Base-by-base conservation (phyloP, 2,888 invertebrate species). In the Idaea biselata region DNA sequence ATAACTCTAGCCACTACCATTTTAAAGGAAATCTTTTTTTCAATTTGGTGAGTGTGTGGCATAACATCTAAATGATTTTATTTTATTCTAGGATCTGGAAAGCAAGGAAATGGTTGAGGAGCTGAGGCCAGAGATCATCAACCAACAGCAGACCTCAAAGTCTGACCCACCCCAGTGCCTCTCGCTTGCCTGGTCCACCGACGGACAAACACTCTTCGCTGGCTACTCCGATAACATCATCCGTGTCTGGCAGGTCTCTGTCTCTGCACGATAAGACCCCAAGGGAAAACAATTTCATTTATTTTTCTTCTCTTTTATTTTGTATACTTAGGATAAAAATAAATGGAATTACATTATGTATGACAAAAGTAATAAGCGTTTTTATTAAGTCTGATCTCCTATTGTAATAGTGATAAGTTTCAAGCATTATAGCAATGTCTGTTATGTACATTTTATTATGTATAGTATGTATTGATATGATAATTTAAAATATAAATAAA, bases 41-140 rank as follows among this genome's bases (percentile, higher is more conserved):
- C 44, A 16, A 8, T 11, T 0, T 0, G 11, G 32, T 8, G 11
- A 6, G 32, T 32, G 32, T 33, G 8, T 33, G 8, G 14, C 2
- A 44, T 2, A 44, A 44, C 8, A 8, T 44, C 44, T 44, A 44
- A 44, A 8, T 14, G 11, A 14, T n/a, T 63, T 64, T 68, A n/a
- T 65, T 71, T 67, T 64, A 69, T 68, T 81, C 59, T 82, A 96
- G 96, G 99, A 99, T 94, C 94, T 99, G 91, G 99, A 99, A 93
- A 98, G 98, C 93, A 99, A 99, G 94, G 98, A 98, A 88, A 98
- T 99, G 95, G 99, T 99, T 73, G 99, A 99, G 89, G 99, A 99
- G 90, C 95, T 99, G 73, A 96, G 96, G 82, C 98, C 99, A n/a
- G 99, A 99, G 83, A 97, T 99, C 75, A 96, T 98, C 68, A 94